phyloP scores from a whole-genome alignment of 2,888 invertebrate genomes.

The Stegana nigrithorax region DNA sequence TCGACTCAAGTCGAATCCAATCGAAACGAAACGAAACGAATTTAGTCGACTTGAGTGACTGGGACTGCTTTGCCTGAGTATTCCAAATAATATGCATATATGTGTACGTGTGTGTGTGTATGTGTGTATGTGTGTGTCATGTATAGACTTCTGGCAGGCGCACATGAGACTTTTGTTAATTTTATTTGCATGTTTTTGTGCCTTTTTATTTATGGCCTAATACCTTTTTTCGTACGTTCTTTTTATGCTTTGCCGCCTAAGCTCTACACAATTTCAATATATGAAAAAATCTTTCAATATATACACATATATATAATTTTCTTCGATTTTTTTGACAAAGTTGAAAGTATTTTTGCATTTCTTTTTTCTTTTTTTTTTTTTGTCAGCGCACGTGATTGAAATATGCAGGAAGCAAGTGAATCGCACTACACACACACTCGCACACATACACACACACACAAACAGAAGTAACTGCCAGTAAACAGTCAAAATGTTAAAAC shows the following conservation, averaged over 20 bases:
- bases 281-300: too few species aligned
- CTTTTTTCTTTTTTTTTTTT: constrained; percentile 20
- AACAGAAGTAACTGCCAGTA: constrained; percentile 23
- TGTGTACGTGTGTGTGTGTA: too few species aligned
- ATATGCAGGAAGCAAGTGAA: constrained; percentile 44
- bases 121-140: too few species aligned
- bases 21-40: too few species aligned
- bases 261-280: background rate
- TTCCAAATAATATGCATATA: too few species aligned
- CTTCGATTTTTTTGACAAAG: background rate
- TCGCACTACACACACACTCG: constrained; percentile 19
- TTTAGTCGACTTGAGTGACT: too few species aligned
- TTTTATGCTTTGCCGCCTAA: too few species aligned
- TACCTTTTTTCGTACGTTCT: background rate
- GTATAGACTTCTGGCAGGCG: background rate
- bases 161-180: constrained; percentile 43
- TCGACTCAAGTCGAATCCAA: too few species aligned
- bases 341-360: constrained; percentile 11
- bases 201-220: constrained; percentile 48
- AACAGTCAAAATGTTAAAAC: constrained; percentile 38
- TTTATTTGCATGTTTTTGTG: constrained; percentile 55
- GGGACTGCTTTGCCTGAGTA: too few species aligned
- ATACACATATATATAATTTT: too few species aligned
- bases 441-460: constrained; percentile 21
- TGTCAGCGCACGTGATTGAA: constrained; percentile 46